phyloP scores from a whole-genome alignment of 2,888 invertebrate species.

The Epistrophe grossulariae region DNA sequence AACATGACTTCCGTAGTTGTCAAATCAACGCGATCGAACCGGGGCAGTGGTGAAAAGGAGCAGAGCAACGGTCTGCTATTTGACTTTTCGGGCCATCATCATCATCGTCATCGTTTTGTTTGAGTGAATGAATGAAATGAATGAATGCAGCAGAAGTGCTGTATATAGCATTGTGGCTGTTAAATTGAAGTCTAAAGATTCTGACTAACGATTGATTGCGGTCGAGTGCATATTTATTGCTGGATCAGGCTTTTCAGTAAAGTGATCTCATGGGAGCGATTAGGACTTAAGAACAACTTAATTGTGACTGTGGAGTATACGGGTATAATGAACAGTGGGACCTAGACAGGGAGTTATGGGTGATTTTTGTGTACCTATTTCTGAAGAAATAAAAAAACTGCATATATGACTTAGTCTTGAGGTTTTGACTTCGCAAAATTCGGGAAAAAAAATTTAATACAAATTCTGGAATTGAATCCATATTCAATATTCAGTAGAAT shows the following conservation, averaged over 20 bases:
- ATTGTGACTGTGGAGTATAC: slow-evolving; percentile 53
- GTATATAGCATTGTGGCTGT: slow-evolving; percentile 27
- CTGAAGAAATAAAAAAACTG: no score
- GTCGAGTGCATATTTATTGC: slow-evolving; percentile 68
- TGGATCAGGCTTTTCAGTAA: slow-evolving; percentile 48
- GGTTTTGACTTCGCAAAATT: no score
- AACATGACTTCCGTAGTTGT: slow-evolving; percentile 76
- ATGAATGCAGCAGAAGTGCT: slow-evolving; percentile 46
- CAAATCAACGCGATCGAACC: slow-evolving; percentile 61
- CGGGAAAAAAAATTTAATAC: no score
- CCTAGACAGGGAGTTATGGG: neutral
- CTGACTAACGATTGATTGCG: slow-evolving; percentile 67
- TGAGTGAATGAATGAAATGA: slow-evolving; percentile 34
- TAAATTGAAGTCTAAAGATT: slow-evolving; percentile 55
- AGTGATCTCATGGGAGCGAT: slow-evolving; percentile 43
- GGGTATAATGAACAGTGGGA: neutral
- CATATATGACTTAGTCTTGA: no score
- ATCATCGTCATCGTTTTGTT: slow-evolving; percentile 25
- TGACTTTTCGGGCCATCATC: slow-evolving; percentile 16
- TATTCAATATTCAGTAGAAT: no score
- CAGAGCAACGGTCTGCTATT: slow-evolving; percentile 54
- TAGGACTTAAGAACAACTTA: slow-evolving; percentile 58
- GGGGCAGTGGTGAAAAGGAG: slow-evolving; percentile 12
- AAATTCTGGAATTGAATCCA: no score
- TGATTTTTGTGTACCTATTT: no score